A percentile compares a stretch with the other conserved stretches of the same genome.
Conservation (phyloP, 53 echinoderm and acorn worm species). For the Mesocentrotus franciscanus region DNA sequence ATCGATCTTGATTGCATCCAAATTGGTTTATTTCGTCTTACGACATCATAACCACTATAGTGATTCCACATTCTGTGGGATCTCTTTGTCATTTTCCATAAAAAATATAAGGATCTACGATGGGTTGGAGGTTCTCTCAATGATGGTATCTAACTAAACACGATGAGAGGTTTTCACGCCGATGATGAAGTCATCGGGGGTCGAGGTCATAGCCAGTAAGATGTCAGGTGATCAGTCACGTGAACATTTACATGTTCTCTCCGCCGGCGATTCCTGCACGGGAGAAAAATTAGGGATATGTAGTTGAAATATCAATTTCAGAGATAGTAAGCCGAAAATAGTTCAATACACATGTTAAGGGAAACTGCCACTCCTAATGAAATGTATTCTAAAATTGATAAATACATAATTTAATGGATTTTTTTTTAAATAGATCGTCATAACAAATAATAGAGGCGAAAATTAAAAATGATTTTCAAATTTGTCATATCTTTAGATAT, state of each 20-base stretch:
- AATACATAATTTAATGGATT: too few relatives aligned
- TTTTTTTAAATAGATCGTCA: too few relatives aligned
- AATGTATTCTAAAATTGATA: too few relatives aligned
- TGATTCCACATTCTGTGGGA: not conserved
- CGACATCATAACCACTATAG: not conserved
- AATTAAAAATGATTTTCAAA: too few relatives aligned
- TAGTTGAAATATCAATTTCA: too few relatives aligned
- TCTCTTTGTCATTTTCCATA: not conserved
- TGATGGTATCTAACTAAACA: not conserved
- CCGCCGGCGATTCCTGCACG: not conserved
- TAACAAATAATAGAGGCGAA: too few relatives aligned
- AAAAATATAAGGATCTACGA: constrained; percentile 33
- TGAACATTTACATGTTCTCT: constrained; percentile 25
- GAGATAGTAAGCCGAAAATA: too few relatives aligned
- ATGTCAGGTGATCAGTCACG: constrained; percentile 31
- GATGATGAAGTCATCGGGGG: not conserved
- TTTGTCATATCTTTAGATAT: too few relatives aligned
- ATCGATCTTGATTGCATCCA: not conserved
- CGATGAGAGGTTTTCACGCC: not conserved
- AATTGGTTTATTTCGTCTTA: not conserved
- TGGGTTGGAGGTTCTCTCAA: not conserved
- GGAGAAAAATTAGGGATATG: too few relatives aligned
- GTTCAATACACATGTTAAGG: too few relatives aligned
- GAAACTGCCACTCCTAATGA: too few relatives aligned
- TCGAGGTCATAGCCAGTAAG: not conserved